Evolutionary conservation across 2,797 vertebrate species (phyloP).

Genomic region (Manis pentadactyla): DNA sequence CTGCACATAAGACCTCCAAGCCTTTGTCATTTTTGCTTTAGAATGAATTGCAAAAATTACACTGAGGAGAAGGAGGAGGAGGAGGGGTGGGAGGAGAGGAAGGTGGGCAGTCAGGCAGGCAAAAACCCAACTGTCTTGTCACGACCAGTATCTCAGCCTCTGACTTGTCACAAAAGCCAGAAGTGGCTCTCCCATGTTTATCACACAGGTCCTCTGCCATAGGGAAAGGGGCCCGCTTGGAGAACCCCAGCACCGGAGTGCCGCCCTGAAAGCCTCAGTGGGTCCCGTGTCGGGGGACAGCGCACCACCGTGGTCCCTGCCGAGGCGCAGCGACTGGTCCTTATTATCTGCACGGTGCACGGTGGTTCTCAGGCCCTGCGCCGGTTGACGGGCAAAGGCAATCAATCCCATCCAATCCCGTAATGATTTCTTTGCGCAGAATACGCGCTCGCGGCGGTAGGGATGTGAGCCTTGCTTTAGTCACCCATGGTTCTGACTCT

Average conservation of each 20-base stretch:
- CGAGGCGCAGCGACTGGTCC: rapidly evolving
- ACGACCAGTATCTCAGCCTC: not conserved
- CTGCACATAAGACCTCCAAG: not conserved
- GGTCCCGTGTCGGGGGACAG: not conserved
- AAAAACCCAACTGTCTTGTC: not conserved
- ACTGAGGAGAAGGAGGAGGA: not conserved
- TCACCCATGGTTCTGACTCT: not conserved
- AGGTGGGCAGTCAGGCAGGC: too few species aligned
- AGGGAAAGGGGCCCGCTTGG: rapidly evolving
- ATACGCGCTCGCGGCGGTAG: not conserved
- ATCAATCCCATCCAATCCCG: rapidly evolving
- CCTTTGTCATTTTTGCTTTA: not conserved
- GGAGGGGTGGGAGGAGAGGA: too few species aligned
- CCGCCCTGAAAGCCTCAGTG: rapidly evolving
- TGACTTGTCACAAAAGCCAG: not conserved
- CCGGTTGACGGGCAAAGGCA: rapidly evolving
- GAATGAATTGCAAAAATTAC: slow-evolving; percentile 45
- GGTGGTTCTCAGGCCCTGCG: not conserved
- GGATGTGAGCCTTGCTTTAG: not conserved
- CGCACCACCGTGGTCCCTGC: rapidly evolving
- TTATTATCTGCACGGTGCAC: rapidly evolving
- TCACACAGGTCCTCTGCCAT: not conserved
- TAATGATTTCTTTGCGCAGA: not conserved
- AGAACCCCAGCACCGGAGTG: not conserved
- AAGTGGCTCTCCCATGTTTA: not conserved